Conservation (phyloP, 2,888 invertebrate species). For the Eupithecia pulchellata region DNA sequence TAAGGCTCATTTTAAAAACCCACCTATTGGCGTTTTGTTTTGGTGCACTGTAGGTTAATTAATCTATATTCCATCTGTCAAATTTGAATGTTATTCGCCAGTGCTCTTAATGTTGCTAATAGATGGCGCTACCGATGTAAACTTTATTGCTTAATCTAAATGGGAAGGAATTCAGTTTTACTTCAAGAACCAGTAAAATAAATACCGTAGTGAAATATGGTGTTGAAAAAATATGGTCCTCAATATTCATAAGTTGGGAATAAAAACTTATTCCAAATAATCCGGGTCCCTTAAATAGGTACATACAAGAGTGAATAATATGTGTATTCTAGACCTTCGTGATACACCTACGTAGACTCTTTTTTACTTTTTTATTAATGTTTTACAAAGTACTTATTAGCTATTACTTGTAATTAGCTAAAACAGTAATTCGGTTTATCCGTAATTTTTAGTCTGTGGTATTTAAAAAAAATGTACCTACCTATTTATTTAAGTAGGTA, state of each 20-base stretch:
- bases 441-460: too few species aligned
- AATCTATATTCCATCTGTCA: constrained; percentile 43
- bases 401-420: too few species aligned
- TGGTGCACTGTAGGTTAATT: constrained; percentile 47
- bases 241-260: not conserved
- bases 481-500: too few species aligned
- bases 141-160: not conserved
- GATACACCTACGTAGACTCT: too few species aligned
- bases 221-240: not conserved
- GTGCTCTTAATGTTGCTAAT: constrained; percentile 39
- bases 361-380: too few species aligned
- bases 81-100: constrained; percentile 38
- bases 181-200: not conserved
- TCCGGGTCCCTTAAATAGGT: not conserved
- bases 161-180: not conserved
- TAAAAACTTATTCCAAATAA: not conserved
- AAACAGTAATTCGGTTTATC: too few species aligned
- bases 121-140: constrained; percentile 38
- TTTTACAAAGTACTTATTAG: too few species aligned
- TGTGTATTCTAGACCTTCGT: not conserved
- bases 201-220: not conserved
- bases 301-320: not conserved
- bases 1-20: constrained; percentile 40
- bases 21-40: constrained; percentile 49
- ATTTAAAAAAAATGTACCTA: too few species aligned